Evolutionary conservation across 2,797 vertebrate genomes (phyloP), one percentile per base, ranked within the genome.

Genomic region (Apogon talboti): DNA sequence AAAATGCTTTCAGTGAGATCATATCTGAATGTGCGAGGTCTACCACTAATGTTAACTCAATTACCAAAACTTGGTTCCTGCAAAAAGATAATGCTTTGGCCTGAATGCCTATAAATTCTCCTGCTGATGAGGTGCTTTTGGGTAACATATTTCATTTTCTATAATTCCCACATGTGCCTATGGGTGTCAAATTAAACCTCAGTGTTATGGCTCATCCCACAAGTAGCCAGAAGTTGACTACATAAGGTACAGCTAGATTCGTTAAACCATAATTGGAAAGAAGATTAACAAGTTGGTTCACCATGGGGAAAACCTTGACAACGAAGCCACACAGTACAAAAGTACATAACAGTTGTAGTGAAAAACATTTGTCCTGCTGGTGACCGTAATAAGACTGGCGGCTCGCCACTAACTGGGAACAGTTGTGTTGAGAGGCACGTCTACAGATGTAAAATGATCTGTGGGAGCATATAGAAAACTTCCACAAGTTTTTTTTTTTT

Each of bases 391-490:
- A 87, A 83, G 78, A 83, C 71, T 81, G 87, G 86, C 88, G 85
- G 80, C 77, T 66, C 33, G 74, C 78, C 85, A 77, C 68, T 87
- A 85, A 90, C 88, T 79, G 78, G 63, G 75, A 92, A 91, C 89
- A 93, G 88, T 93, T 92, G 90, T 74, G 81, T 80, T 53, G 67
- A 73, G 82, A 88, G 82, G 83, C 79, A 91, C 57, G 84, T 90
- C 82, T 58, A 71, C 84, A 71, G 71, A 67, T 89, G 92, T 92
- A 93, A 93, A 91, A 81, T 58, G 87, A 94, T 93, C 85, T 81
- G 70, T 52, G 57, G 77, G 79, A 87, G 84, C 81, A 82, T 73
- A 90, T 79, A 90, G 85, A 87, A 90, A 87, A 89, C 85, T 76
- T 88, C 83, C 83, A 81, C 63, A 66, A 38, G 45, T 65, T 70